Percentiles rank a stretch among this genome's conserved stretches.
Evolutionary conservation across 2,888 invertebrate species (phyloP).

Genomic region (Campoletis raptor): DNA sequence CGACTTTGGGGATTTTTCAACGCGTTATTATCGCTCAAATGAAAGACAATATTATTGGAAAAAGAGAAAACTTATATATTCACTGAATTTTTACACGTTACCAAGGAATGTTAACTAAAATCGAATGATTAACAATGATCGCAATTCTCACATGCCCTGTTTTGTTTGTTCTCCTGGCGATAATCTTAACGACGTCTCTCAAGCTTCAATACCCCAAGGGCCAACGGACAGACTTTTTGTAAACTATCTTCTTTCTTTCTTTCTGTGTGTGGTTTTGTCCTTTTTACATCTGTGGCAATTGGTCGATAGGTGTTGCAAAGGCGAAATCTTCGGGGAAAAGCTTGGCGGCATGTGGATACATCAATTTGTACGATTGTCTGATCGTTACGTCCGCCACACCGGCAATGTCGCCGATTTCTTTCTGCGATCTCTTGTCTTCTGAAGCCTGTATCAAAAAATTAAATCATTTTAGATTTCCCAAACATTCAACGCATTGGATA

Average conservation of each 20-base stretch:
- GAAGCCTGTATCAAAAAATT: conserved; percentile 88
- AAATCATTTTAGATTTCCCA: neutral
- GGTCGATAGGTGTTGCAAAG: conserved; percentile 97
- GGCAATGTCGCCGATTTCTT: conserved; percentile 99
- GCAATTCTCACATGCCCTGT: neutral
- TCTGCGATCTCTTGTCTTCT: conserved; percentile 96
- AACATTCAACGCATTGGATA: neutral
- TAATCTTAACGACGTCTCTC: neutral
- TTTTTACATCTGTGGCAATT: conserved; percentile 93
- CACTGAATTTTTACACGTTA: conserved; percentile 38
- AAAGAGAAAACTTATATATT: conserved; percentile 22
- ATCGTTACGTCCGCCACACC: conserved; percentile 99
- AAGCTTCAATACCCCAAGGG: neutral
- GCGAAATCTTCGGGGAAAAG: conserved; percentile 98
- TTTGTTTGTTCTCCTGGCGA: neutral
- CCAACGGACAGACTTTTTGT: conserved; percentile 11
- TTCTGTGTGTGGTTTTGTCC: neutral
- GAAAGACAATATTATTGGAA: conserved; percentile 26
- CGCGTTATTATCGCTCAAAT: neutral
- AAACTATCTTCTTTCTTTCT: conserved; percentile 7
- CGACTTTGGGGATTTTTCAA: neutral
- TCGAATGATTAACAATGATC: conserved; percentile 35
- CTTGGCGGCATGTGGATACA: conserved; percentile 97
- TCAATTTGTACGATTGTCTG: conserved; percentile 97
- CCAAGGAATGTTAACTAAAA: conserved; percentile 59